Evolutionary conservation across 2,113 vertebrate species (phyloP).

Genomic region (Anthoscopus minutus): DNA sequence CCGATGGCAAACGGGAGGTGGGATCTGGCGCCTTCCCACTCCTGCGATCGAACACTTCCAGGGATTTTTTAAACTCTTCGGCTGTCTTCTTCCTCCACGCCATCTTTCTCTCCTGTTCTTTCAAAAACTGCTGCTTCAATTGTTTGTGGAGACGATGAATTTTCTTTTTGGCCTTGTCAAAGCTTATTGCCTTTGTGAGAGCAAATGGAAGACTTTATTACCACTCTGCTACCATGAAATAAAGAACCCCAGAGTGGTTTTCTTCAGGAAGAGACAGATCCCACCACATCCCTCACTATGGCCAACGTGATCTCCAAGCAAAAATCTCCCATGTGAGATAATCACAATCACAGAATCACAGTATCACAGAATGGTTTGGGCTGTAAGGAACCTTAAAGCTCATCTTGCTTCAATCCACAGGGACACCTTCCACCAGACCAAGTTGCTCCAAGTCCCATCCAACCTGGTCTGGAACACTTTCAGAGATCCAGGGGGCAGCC

Average conservation of each 20-base stretch:
- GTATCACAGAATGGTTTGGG: background rate
- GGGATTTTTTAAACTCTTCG: background rate
- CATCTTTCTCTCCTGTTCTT: conserved; percentile 50
- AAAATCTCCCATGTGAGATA: background rate
- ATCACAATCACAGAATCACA: background rate
- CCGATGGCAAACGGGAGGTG: fast-evolving
- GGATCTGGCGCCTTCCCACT: fast-evolving
- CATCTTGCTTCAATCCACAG: background rate
- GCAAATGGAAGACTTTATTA: background rate
- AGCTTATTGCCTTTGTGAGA: conserved; percentile 28
- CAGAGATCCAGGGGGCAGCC: background rate
- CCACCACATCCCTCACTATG: background rate
- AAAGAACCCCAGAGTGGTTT: background rate
- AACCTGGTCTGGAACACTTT: background rate
- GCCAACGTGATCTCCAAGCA: background rate
- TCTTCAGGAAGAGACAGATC: background rate
- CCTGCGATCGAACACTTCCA: background rate
- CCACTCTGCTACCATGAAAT: background rate
- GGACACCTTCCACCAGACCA: background rate
- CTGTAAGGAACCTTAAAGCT: background rate
- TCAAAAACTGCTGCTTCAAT: conserved; percentile 58
- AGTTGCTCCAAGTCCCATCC: background rate
- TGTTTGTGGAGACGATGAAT: background rate
- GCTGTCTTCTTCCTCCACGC: background rate
- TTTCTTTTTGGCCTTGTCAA: conserved; percentile 54